These are phyloP conservation scores for Odontamblyopus lacepedii DNA, from an alignment of 2,797 vertebrate genomes.

Conservation along the genomic window DNA sequence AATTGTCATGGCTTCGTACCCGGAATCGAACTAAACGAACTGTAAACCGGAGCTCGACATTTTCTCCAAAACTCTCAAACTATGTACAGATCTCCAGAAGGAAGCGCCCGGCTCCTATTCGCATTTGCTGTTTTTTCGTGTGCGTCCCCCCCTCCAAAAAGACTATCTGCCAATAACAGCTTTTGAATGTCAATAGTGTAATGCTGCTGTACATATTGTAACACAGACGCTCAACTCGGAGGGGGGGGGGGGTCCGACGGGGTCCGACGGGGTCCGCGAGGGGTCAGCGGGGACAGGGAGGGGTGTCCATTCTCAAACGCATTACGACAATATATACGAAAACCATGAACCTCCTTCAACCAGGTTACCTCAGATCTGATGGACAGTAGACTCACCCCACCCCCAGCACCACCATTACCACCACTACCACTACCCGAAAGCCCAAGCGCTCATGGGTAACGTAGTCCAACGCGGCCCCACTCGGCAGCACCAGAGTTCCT, in stretches of 20 bases:
- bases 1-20: slow-evolving; percentile 54
- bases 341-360: slow-evolving; percentile 95
- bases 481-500: slow-evolving; percentile 51
- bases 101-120: slow-evolving; percentile 84
- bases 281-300: slow-evolving; percentile 36
- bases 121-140: slow-evolving; percentile 85
- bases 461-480: slow-evolving; percentile 79
- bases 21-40: background rate
- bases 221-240: slow-evolving; percentile 79
- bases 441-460: slow-evolving; percentile 40
- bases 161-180: slow-evolving; percentile 98
- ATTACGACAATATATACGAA: slow-evolving; percentile 76
- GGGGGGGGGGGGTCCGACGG: too few relatives aligned
- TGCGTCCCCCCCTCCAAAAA: slow-evolving; percentile 47
- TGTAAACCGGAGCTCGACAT: slow-evolving; percentile 21
- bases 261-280: slow-evolving; percentile 15
- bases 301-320: slow-evolving; percentile 92
- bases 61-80: slow-evolving; percentile 12
- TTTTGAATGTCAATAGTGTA: slow-evolving; percentile 99
- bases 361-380: slow-evolving; percentile 98
- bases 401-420: slow-evolving; percentile 40
- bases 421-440: slow-evolving; percentile 31
- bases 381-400: slow-evolving; percentile 51
- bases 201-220: slow-evolving; percentile 92
- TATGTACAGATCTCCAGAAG: slow-evolving; percentile 58